phyloP scores from a whole-genome alignment of 2,888 invertebrate genomes.

The Lycaena phlaeas region DNA sequence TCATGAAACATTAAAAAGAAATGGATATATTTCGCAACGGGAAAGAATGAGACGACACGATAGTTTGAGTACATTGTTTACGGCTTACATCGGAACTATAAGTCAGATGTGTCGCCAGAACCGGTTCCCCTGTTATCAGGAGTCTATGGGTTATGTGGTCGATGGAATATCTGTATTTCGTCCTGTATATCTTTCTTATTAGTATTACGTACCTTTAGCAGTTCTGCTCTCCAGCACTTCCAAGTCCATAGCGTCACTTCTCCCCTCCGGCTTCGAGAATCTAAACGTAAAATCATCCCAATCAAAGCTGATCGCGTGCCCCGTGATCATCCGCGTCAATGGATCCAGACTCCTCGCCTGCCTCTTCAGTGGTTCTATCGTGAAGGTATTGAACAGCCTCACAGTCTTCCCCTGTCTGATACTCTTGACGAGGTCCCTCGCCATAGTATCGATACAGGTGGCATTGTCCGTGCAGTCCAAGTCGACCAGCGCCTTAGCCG shows the following conservation, averaged over 20 bases:
- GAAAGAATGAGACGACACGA: too few relatives aligned
- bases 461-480: slow-evolving; percentile 75
- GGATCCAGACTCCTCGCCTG: slow-evolving; percentile 48
- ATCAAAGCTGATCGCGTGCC: slow-evolving; percentile 68
- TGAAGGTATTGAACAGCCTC: slow-evolving; percentile 66
- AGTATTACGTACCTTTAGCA: slow-evolving; percentile 55
- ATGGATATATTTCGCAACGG: too few relatives aligned
- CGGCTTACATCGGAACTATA: too few relatives aligned
- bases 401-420: slow-evolving; percentile 68
- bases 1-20: too few relatives aligned
- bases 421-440: slow-evolving; percentile 61
- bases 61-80: too few relatives aligned
- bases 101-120: too few relatives aligned
- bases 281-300: slow-evolving; percentile 68
- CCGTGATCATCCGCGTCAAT: slow-evolving; percentile 56
- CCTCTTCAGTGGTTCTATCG: slow-evolving; percentile 65
- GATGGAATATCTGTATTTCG: too few relatives aligned
- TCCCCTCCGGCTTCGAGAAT: slow-evolving; percentile 56
- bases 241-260: slow-evolving; percentile 60
- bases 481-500: slow-evolving; percentile 44
- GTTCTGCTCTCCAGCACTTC: slow-evolving; percentile 59
- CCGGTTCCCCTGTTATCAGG: too few relatives aligned
- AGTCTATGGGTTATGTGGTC: too few relatives aligned
- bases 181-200: too few relatives aligned
- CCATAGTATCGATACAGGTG: slow-evolving; percentile 69